phyloP scores from a whole-genome alignment of 2,113 vertebrate genomes.

The Peromyscus californicus region DNA sequence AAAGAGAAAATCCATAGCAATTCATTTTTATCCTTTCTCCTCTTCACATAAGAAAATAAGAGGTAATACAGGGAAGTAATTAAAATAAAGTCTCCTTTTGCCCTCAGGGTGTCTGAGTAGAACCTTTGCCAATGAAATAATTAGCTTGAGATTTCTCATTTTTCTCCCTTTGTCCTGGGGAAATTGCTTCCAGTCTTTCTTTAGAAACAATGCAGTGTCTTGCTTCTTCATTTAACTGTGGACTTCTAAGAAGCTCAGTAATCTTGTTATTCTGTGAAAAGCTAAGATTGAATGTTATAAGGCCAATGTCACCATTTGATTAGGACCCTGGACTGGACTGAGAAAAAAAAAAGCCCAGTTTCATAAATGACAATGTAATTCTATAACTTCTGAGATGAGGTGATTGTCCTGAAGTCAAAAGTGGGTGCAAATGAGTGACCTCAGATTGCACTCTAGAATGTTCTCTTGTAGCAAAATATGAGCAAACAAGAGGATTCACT shows the following conservation, averaged over 20 bases:
- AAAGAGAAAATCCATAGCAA: conserved; percentile 70
- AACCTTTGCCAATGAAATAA: conserved; percentile 62
- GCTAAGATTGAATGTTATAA: background rate
- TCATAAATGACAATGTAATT: background rate
- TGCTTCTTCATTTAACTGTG: conserved; percentile 24
- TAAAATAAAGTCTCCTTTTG: conserved; percentile 65
- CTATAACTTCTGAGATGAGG: background rate
- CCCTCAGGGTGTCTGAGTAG: background rate
- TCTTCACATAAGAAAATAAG: conserved; percentile 63
- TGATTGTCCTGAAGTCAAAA: background rate
- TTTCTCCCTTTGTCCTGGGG: background rate
- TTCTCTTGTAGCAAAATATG: background rate
- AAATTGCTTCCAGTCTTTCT: conserved; percentile 42
- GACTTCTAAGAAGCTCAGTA: background rate
- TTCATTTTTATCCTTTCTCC: conserved; percentile 56
- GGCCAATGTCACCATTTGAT: background rate
- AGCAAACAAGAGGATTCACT: background rate
- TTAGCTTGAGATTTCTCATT: conserved; percentile 68
- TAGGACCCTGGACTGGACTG: background rate
- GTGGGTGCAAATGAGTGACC: background rate
- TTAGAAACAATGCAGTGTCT: conserved; percentile 28
- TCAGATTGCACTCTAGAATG: background rate
- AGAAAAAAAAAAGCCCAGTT: background rate
- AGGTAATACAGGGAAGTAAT: conserved; percentile 62
- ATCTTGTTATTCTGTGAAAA: conserved; percentile 6